Base-by-base conservation (phyloP, 2,888 invertebrate genomes). In the Diploptera punctata region DNA sequence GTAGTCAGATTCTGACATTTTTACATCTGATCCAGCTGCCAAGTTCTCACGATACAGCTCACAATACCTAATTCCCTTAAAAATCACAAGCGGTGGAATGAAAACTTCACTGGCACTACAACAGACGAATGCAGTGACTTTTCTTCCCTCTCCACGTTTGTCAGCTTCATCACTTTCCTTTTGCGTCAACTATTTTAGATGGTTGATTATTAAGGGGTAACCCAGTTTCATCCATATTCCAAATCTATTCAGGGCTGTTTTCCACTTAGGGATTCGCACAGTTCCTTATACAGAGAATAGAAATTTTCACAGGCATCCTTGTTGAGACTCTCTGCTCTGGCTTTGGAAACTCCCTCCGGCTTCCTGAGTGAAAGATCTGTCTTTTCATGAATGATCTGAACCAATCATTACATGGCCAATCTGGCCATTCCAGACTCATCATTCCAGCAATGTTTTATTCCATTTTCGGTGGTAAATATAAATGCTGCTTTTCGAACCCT, bases 71-170 rank as follows among this genome's bases (percentile, higher is more conserved):
- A 67, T 13, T 1, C 57, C 24, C 10, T 44, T 44, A 18, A 67
- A 67, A n/a, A 67, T 47, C 3, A 49, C 47, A 19, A 21, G n/a
- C 3, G 54, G 77, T 71, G 5, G 77, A 77, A 68, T 54, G 7
- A 24, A 24, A 2, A 21, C 24, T 0, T 57, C 57, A 54, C n/a
- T 38, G 9, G 57, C 68, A 43, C 43, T 68, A 18, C 31, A 9
- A 10, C n/a, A 43, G n/a, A 38, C 33, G 5, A 38, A 3, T 19
- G 57, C 16, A 21, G 68, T 54, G 16, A 54, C 68, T 57, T 38
- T 19, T 16, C 54, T 16, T 38, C 68, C 21, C 57, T 52, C 57
- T 68, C 68, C n/a, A 38, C 54, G n/a, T 16, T 38, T 68, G 43
- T 57, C 16, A 31, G 16, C 2, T 13, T 21, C 5, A 31, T 21